Evolutionary conservation across 1,140 invertebrate genomes (phyloP).

Genomic region (Homarus americanus): DNA sequence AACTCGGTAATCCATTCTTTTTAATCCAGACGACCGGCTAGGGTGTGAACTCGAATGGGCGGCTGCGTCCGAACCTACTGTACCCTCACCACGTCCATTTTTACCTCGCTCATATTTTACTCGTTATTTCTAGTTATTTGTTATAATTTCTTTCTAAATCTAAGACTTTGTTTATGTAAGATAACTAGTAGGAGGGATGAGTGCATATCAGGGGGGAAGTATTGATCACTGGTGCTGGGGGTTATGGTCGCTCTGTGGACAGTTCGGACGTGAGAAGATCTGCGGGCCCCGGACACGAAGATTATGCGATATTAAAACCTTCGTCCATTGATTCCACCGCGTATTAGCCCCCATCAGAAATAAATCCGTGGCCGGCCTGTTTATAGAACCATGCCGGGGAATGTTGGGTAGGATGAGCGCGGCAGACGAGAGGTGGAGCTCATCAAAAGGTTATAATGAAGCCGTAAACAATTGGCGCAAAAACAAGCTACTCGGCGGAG

Average conservation of each 20-base stretch:
- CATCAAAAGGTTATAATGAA: background rate
- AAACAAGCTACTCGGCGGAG: background rate
- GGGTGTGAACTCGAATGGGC: constrained; percentile 61
- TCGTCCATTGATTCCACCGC: constrained; percentile 66
- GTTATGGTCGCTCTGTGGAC: background rate
- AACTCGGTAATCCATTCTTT: constrained; percentile 69
- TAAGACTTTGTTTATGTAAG: no score
- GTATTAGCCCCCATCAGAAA: constrained; percentile 71
- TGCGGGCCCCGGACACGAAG: constrained; percentile 60
- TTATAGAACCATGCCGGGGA: constrained; percentile 49
- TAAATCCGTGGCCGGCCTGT: constrained; percentile 66
- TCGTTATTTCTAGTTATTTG: no score
- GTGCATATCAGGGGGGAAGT: background rate
- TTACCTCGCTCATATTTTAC: no score
- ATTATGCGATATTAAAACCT: constrained; percentile 72
- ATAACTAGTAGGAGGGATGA: no score
- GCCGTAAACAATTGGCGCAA: background rate
- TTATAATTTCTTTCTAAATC: no score
- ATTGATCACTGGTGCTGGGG: background rate
- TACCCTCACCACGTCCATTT: background rate
- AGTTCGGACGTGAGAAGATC: constrained; percentile 43
- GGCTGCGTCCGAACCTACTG: constrained; percentile 33
- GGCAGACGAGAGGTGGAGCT: background rate
- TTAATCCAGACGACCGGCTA: constrained; percentile 63
- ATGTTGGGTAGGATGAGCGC: constrained; percentile 41